phyloP scores from a whole-genome alignment of 2,888 invertebrate species.

The Calephelis perditalis region DNA sequence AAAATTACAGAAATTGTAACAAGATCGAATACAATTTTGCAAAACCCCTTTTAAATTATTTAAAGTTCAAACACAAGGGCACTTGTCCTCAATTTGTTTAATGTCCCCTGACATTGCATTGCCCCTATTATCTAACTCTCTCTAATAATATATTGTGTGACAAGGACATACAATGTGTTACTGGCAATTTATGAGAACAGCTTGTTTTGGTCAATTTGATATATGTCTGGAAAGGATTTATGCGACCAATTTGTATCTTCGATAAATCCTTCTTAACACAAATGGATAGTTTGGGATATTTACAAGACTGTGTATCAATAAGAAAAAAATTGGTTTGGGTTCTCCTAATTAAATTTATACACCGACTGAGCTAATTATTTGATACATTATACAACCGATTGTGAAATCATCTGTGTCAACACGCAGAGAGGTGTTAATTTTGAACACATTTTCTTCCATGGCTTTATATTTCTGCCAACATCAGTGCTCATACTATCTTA shows the following conservation, averaged over 20 bases:
- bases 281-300: background rate
- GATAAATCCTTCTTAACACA: conserved; percentile 1
- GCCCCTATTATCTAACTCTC: conserved; percentile 32
- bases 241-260: conserved; percentile 10
- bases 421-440: no score
- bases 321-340: no score
- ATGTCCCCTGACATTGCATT: conserved; percentile 31
- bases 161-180: conserved; percentile 36
- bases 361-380: no score
- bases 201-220: conserved; percentile 12
- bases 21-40: no score
- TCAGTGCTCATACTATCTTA: no score
- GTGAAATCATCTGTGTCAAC: no score
- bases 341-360: no score
- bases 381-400: no score
- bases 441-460: no score
- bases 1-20: no score
- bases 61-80: conserved; percentile 52
- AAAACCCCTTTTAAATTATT: background rate
- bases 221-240: conserved; percentile 9
- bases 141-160: conserved; percentile 35
- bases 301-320: background rate
- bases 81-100: conserved; percentile 54
- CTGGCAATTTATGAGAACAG: conserved; percentile 18
- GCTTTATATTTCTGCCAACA: no score